A percentile compares a stretch with the other conserved stretches of the same genome.
Conservation (phyloP, 2,888 invertebrate genomes). For the Uloborus plumipes region DNA sequence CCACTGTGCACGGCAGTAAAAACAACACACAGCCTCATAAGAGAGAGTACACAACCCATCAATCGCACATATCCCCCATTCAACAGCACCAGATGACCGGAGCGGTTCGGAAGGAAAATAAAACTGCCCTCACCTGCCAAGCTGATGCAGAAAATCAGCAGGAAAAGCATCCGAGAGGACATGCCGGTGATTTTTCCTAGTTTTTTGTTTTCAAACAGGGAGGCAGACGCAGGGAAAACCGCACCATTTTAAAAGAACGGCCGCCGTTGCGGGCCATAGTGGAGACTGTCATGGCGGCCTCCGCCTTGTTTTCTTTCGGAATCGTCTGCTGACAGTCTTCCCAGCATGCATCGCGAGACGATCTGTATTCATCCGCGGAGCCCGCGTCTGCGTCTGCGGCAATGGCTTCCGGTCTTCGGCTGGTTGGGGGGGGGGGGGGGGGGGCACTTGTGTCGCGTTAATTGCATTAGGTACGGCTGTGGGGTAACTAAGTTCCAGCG, state of each 20-base stretch:
- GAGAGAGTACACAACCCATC: too few relatives aligned
- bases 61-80: too few relatives aligned
- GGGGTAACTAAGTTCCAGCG: too few relatives aligned
- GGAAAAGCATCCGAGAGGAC: slow-evolving; percentile 29
- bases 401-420: slow-evolving; percentile 17
- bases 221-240: slow-evolving; percentile 47
- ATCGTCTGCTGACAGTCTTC: slow-evolving; percentile 21
- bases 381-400: neutral
- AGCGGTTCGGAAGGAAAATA: slow-evolving; percentile 17
- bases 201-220: slow-evolving; percentile 47
- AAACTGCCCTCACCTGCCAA: slow-evolving; percentile 35
- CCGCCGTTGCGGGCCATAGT: slow-evolving; percentile 24
- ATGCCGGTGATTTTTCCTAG: slow-evolving; percentile 29
- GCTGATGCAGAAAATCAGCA: slow-evolving; percentile 23
- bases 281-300: slow-evolving; percentile 58
- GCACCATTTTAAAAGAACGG: slow-evolving; percentile 43
- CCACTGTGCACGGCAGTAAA: slow-evolving; percentile 30
- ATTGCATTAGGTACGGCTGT: too few relatives aligned
- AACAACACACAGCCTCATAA: slow-evolving; percentile 26
- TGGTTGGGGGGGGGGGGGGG: neutral
- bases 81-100: slow-evolving; percentile 33
- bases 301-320: slow-evolving; percentile 47
- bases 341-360: slow-evolving; percentile 12
- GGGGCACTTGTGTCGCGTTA: neutral
- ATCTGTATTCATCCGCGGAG: slow-evolving; percentile 38